Evolutionary conservation across 2,888 invertebrate species (phyloP).

Genomic region (Heliconius erato): DNA sequence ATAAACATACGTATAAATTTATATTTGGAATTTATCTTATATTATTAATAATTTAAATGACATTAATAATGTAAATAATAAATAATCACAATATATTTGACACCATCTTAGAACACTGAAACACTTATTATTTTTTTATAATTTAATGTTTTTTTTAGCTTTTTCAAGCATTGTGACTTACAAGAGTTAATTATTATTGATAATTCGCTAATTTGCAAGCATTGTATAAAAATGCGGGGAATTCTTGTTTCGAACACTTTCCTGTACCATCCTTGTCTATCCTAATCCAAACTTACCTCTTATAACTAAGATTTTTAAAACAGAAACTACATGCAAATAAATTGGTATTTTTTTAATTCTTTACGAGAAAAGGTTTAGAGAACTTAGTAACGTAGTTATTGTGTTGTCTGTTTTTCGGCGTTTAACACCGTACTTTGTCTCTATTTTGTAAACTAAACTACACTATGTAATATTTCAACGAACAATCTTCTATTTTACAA

Average conservation of each 20-base stretch:
- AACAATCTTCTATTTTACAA: too few species aligned
- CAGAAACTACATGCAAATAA: slow-evolving; percentile 5
- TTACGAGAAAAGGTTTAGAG: not conserved
- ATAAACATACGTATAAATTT: too few species aligned
- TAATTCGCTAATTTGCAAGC: slow-evolving; percentile 41
- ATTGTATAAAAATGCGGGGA: not conserved
- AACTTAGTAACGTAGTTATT: not conserved
- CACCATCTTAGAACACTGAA: not conserved
- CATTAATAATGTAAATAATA: not conserved
- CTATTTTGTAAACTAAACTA: not conserved
- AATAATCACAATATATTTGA: not conserved
- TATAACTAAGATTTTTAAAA: not conserved
- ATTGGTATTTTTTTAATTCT: not conserved
- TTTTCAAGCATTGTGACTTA: not conserved
- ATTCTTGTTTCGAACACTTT: slow-evolving; percentile 1
- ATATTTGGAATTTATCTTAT: not conserved
- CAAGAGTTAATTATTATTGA: not conserved
- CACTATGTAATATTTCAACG: too few species aligned
- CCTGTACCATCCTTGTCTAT: slow-evolving; percentile 9
- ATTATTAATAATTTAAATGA: not conserved
- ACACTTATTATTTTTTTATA: not conserved
- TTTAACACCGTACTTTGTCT: not conserved
- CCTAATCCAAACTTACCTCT: not conserved
- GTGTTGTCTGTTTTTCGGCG: not conserved
- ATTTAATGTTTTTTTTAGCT: not conserved